These are phyloP conservation scores for Hyperoplus lanceolatus DNA, from an alignment of 2,797 vertebrate species.

Conservation along the genomic window DNA sequence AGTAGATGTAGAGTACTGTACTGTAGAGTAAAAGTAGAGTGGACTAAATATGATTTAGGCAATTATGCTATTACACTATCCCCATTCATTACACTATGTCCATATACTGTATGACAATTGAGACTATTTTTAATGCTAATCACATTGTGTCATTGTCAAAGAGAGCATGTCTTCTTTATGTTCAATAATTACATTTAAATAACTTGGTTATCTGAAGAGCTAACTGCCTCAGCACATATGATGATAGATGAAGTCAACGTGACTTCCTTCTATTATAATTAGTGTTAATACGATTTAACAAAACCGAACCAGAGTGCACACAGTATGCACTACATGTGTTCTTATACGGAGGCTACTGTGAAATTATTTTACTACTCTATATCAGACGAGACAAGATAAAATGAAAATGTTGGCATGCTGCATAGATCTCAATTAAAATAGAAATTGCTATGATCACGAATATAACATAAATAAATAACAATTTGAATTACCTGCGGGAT, in stretches of 20 bases:
- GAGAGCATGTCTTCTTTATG: constrained; percentile 42
- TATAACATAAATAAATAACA: not conserved
- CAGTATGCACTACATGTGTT: constrained; percentile 9
- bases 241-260: constrained; percentile 42
- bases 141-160: constrained; percentile 26
- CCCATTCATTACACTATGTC: not conserved
- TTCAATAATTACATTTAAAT: constrained; percentile 65
- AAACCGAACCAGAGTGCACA: constrained; percentile 13
- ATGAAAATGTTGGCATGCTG: constrained; percentile 18
- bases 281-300: constrained; percentile 53
- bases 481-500: constrained; percentile 22
- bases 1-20: too few relatives aligned
- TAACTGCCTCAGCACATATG: constrained; percentile 51
- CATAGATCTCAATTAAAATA: not conserved
- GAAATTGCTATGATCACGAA: not conserved
- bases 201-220: constrained; percentile 53
- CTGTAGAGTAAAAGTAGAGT: too few relatives aligned
- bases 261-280: constrained; percentile 58
- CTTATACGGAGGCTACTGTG: not conserved
- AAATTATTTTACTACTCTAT: not conserved
- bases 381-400: not conserved
- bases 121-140: constrained; percentile 41
- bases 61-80: too few relatives aligned
- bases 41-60: too few relatives aligned
- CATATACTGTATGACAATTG: not conserved